Conservation (phyloP, 2,888 invertebrate genomes). For the Malacosoma neustria region DNA sequence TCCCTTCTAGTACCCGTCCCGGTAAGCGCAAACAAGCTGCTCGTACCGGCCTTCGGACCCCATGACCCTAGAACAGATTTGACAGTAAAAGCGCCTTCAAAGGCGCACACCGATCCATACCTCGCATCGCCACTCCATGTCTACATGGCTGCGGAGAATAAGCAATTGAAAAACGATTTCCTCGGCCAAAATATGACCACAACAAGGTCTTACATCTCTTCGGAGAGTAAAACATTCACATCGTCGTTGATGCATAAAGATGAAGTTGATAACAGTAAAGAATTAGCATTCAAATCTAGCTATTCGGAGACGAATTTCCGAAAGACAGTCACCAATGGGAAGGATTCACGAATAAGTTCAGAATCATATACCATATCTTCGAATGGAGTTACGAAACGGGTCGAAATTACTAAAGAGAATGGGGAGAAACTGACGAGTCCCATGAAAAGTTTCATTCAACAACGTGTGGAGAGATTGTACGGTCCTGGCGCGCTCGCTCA, state of each 20-base stretch:
- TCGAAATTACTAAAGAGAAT: constrained; percentile 66
- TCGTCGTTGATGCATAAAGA: constrained; percentile 60
- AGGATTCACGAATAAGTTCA: constrained; percentile 42
- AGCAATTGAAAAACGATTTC: constrained; percentile 66
- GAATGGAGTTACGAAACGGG: constrained; percentile 57
- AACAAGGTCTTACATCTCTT: constrained; percentile 51
- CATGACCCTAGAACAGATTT: constrained; percentile 64
- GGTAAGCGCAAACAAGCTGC: constrained; percentile 67
- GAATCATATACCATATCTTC: constrained; percentile 67
- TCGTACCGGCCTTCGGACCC: constrained; percentile 70
- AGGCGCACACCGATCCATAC: constrained; percentile 68
- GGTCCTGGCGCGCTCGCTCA: constrained; percentile 91
- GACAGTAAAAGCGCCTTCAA: constrained; percentile 66
- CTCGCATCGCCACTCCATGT: constrained; percentile 55
- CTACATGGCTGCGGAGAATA: constrained; percentile 66
- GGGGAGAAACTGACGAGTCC: constrained; percentile 64
- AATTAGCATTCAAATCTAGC: constrained; percentile 60
- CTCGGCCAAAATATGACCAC: constrained; percentile 64
- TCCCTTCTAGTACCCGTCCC: constrained; percentile 62
- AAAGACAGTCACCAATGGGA: constrained; percentile 52
- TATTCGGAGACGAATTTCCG: constrained; percentile 66
- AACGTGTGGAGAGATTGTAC: constrained; percentile 90
- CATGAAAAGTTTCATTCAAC: constrained; percentile 88
- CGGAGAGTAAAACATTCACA: constrained; percentile 58
- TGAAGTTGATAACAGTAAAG: constrained; percentile 58